Conservation (phyloP, 2,888 invertebrate species). For the Himalopsyche tibetana region DNA sequence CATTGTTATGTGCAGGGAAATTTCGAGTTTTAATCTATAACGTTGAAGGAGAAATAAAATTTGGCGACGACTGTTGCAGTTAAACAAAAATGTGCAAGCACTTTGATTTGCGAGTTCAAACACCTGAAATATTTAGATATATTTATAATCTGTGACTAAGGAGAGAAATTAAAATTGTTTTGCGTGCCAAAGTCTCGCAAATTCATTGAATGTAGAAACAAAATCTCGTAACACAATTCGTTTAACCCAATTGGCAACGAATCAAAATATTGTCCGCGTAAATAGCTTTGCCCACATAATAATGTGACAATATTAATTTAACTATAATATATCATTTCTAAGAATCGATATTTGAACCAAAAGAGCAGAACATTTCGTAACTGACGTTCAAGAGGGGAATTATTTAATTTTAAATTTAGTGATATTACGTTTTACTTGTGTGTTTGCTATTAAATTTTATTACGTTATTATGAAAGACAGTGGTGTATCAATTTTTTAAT, state of each 20-base stretch:
- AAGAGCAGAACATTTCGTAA: neutral
- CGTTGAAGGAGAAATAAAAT: too few species aligned
- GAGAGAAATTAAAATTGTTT: neutral
- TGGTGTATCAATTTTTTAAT: neutral
- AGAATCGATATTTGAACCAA: neutral
- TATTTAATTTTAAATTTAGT: neutral
- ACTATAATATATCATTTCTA: neutral
- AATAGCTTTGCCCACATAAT: neutral
- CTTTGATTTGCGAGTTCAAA: neutral
- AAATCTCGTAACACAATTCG: neutral
- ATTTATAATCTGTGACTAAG: neutral
- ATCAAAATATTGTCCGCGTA: neutral
- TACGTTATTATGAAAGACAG: neutral
- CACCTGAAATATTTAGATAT: too few species aligned
- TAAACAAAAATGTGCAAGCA: too few species aligned
- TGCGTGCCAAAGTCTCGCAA: neutral
- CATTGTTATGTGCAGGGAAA: too few species aligned
- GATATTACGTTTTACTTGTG: neutral
- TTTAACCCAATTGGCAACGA: constrained; percentile 14
- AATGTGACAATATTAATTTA: neutral
- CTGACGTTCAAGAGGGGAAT: neutral
- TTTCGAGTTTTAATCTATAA: too few species aligned
- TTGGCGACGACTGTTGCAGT: too few species aligned
- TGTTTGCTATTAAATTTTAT: neutral
- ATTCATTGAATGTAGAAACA: neutral